phyloP scores from a whole-genome alignment of 2,888 invertebrate species.

The Teinopalpus imperialis region DNA sequence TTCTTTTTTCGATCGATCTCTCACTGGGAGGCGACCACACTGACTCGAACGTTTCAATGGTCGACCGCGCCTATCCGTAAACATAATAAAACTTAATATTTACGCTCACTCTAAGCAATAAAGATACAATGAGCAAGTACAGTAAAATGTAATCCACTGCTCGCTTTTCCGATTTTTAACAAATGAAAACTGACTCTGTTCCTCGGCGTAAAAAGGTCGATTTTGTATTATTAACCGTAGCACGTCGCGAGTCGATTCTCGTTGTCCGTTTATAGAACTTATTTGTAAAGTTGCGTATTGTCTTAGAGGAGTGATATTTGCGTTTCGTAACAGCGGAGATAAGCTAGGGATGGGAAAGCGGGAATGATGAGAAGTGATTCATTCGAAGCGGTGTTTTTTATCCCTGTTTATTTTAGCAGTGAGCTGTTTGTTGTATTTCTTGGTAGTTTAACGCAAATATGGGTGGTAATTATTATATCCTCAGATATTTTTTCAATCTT shows the following conservation, averaged over 20 bases:
- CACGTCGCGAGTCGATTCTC: slow-evolving; percentile 39
- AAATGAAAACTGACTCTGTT: slow-evolving; percentile 34
- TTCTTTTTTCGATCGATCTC: slow-evolving; percentile 53
- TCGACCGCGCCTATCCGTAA: slow-evolving; percentile 67
- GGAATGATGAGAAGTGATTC: slow-evolving; percentile 37
- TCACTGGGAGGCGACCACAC: slow-evolving; percentile 76
- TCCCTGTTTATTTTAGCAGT: slow-evolving; percentile 58
- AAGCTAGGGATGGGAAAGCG: slow-evolving; percentile 58
- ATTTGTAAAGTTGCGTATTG: slow-evolving; percentile 72
- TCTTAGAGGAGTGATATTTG: slow-evolving; percentile 63
- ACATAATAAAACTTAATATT: slow-evolving; percentile 79
- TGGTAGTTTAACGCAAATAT: slow-evolving; percentile 34
- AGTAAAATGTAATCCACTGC: slow-evolving; percentile 52
- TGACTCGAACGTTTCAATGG: slow-evolving; percentile 45
- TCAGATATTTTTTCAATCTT: slow-evolving; percentile 1
- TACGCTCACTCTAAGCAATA: slow-evolving; percentile 70
- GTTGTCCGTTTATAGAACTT: slow-evolving; percentile 55
- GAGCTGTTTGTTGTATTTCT: slow-evolving; percentile 48
- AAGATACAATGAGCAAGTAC: slow-evolving; percentile 71
- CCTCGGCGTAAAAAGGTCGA: slow-evolving; percentile 27
- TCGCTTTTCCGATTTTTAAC: slow-evolving; percentile 37
- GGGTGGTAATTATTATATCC: slow-evolving; percentile 2
- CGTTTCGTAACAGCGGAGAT: slow-evolving; percentile 57
- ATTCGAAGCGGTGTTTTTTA: slow-evolving; percentile 40
- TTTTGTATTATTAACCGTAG: slow-evolving; percentile 30